Base-by-base conservation (phyloP, 1,140 invertebrate genomes). In the Drosophila navojoa region DNA sequence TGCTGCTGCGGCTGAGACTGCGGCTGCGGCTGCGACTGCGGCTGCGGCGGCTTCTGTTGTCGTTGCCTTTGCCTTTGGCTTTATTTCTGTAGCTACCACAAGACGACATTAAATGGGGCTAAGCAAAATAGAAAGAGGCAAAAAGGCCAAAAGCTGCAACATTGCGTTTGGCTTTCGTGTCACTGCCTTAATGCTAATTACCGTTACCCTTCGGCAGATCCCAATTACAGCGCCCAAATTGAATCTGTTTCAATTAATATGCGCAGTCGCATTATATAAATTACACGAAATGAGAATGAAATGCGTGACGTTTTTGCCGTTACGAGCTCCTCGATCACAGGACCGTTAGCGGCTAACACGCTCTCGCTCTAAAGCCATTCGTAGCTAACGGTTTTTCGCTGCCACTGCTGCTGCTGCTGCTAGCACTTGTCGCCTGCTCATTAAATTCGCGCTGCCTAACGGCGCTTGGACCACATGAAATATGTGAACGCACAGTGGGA, bases 191-290 rank as follows among this genome's bases (percentile, higher is more conserved):
- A 71, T 62, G 80, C 59, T 63, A 71, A 76, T 85, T 68, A 73
- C 72, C 81, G 68, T 82, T 86, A 76, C 79, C 73, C 82, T 79
- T 82, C 79, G 79, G 59, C 78, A 70, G 70, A 64, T 62, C 74
- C 77, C 87, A 87, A 87, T 86, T 86, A 86, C 61, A 45, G 42
- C 42, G 67, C 53, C 45, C 62, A 69, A 68, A 50, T 71, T 66
- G 69, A 89, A 86, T 87, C 89, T 79, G 79, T 77, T 89, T 77
- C 69, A 79, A 87, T 87, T 89, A 89, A 82, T 82, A 79, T 67
- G 62, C 72, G 71, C 53, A 25, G 27, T 25, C 19, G 32, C 32
- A 25, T 54, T 15, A 27, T 38, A 54, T 54, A 6, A 45, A n/a
- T 29, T 29, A 38, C 2, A 38, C 10, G 52, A 16, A 42, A 22